Conservation (phyloP, 2,888 invertebrate genomes). For the Mystacides longicornis region DNA sequence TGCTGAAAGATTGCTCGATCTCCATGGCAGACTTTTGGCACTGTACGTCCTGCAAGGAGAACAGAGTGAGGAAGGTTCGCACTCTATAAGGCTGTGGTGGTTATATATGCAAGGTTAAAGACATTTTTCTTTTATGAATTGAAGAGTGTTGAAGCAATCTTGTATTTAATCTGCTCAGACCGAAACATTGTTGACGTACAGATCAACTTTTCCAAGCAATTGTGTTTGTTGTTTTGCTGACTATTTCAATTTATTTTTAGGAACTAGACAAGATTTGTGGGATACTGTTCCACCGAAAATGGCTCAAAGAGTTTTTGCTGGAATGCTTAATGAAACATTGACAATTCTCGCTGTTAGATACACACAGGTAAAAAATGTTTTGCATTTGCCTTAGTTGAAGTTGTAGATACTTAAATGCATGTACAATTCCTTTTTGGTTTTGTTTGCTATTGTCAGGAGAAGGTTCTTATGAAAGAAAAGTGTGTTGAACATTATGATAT, state of each 20-base stretch:
- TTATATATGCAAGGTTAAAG: conserved; percentile 68
- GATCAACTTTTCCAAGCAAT: too few relatives aligned
- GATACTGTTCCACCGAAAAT: conserved; percentile 82
- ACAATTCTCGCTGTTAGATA: conserved; percentile 74
- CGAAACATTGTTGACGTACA: too few relatives aligned
- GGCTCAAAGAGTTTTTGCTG: conserved; percentile 77
- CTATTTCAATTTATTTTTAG: conserved; percentile 36
- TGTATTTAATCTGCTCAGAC: too few relatives aligned
- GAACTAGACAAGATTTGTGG: conserved; percentile 76
- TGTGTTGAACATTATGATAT: too few relatives aligned
- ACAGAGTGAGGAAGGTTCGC: conserved; percentile 73
- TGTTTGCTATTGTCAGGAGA: not conserved
- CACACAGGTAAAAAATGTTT: conserved; percentile 57
- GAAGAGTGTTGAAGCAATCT: too few relatives aligned
- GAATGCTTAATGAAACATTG: conserved; percentile 79
- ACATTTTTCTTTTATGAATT: not conserved
- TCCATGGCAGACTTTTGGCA: conserved; percentile 70
- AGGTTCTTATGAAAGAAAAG: not conserved
- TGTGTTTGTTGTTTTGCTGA: not conserved
- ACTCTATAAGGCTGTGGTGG: conserved; percentile 85
- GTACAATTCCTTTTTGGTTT: too few relatives aligned
- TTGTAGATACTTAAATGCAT: not conserved
- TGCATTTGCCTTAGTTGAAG: not conserved
- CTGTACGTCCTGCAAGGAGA: conserved; percentile 77
- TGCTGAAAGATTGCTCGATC: conserved; percentile 71